Conservation (phyloP, 2,888 invertebrate genomes). For the Chloroclysta siterata region DNA sequence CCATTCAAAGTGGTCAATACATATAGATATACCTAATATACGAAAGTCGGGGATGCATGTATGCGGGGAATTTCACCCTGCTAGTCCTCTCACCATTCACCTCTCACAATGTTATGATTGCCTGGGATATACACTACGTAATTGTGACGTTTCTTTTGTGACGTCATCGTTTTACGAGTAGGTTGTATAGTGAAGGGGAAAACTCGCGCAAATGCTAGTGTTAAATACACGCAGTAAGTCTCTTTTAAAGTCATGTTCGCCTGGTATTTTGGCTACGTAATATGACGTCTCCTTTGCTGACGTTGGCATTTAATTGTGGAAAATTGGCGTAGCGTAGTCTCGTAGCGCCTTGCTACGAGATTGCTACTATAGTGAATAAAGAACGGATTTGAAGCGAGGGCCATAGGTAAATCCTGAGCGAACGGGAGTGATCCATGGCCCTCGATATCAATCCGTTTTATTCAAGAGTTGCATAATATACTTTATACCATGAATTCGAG, state of each 20-base stretch:
- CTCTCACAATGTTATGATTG: conserved; percentile 9
- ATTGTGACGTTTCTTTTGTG: conserved; percentile 13
- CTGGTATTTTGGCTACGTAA: conserved; percentile 19
- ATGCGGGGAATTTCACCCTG: conserved; percentile 9
- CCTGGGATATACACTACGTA: conserved; percentile 17
- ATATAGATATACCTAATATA: neutral
- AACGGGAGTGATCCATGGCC: too few species aligned
- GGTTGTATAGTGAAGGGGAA: neutral
- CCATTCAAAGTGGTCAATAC: neutral
- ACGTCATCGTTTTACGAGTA: conserved; percentile 17
- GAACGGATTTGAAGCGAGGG: too few species aligned
- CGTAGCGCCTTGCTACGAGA: conserved; percentile 4
- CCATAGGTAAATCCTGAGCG: too few species aligned
- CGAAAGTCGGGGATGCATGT: conserved; percentile 7
- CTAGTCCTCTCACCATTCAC: neutral
- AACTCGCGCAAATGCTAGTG: neutral
- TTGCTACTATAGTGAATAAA: too few species aligned
- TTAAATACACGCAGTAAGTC: neutral
- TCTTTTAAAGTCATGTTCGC: conserved; percentile 2
- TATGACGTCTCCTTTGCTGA: conserved; percentile 21
- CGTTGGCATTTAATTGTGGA: conserved; percentile 5
- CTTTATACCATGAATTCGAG: too few species aligned
- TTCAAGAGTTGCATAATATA: too few species aligned
- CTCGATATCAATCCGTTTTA: too few species aligned
- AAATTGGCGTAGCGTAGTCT: conserved; percentile 6